Conservation (phyloP, 1,140 invertebrate species). For the Harlomillsia oculata region DNA sequence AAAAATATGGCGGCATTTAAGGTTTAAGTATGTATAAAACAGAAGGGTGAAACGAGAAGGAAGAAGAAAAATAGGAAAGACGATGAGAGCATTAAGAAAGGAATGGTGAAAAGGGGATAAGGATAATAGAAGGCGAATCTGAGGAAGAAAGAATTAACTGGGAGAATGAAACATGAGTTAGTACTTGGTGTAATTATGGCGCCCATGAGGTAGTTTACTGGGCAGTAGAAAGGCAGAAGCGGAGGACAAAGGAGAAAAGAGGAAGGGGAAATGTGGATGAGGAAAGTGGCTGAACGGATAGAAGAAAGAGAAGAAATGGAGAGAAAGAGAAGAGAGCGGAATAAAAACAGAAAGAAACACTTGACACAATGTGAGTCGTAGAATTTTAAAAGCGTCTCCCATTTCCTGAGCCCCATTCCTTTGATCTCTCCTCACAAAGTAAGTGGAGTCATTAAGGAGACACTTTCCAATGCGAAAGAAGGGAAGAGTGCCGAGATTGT, state of each 20-base stretch:
- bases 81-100: no score
- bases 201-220: no score
- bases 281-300: no score
- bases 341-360: constrained; percentile 7
- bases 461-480: constrained; percentile 16
- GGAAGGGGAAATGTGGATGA: not conserved
- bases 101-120: no score
- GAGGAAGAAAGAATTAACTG: no score
- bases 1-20: no score
- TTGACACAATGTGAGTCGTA: constrained; percentile 21
- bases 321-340: not conserved
- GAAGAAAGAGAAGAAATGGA: not conserved
- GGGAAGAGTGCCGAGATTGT: constrained; percentile 7
- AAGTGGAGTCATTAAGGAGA: constrained; percentile 35
- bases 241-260: not conserved
- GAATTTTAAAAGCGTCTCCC: constrained; percentile 33
- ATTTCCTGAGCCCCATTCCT: constrained; percentile 20
- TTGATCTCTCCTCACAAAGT: constrained; percentile 31
- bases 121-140: no score
- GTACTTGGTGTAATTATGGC: no score
- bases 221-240: not conserved
- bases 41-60: no score
- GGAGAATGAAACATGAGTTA: no score
- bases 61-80: no score
- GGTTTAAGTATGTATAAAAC: no score